Percentiles rank a stretch among this genome's conserved stretches.
These are phyloP conservation scores for Leptoclinus maculatus DNA, from an alignment of 2,797 vertebrate genomes.

Conservation along the genomic window DNA sequence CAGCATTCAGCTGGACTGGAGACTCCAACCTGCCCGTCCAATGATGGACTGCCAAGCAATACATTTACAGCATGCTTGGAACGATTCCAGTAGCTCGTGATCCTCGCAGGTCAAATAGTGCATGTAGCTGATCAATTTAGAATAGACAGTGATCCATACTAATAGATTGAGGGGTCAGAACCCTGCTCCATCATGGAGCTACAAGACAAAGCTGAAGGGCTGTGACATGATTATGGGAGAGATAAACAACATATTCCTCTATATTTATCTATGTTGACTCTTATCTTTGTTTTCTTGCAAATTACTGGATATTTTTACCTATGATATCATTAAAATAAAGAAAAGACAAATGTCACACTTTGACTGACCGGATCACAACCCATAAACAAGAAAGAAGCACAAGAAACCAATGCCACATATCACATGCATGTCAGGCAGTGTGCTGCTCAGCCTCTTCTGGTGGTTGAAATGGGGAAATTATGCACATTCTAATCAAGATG, in stretches of 20 bases:
- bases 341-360: not conserved
- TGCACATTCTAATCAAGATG: not conserved
- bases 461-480: not conserved
- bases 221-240: not conserved
- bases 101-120: slow-evolving; percentile 5
- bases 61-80: not conserved
- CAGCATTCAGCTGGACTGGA: not conserved
- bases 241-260: slow-evolving; percentile 2
- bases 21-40: slow-evolving; percentile 3
- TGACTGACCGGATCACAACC: not conserved
- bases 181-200: not conserved
- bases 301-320: not conserved
- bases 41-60: not conserved
- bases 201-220: not conserved
- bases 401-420: not conserved
- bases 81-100: not conserved
- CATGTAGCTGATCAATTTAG: not conserved
- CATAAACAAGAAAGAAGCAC: not conserved
- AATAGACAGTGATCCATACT: not conserved
- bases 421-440: not conserved
- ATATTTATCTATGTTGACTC: not conserved
- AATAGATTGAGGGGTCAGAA: not conserved
- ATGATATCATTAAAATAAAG: not conserved
- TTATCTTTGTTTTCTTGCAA: not conserved
- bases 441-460: not conserved